Base-by-base conservation (phyloP, 2,888 invertebrate genomes). In the Ennomos fuscantarius region DNA sequence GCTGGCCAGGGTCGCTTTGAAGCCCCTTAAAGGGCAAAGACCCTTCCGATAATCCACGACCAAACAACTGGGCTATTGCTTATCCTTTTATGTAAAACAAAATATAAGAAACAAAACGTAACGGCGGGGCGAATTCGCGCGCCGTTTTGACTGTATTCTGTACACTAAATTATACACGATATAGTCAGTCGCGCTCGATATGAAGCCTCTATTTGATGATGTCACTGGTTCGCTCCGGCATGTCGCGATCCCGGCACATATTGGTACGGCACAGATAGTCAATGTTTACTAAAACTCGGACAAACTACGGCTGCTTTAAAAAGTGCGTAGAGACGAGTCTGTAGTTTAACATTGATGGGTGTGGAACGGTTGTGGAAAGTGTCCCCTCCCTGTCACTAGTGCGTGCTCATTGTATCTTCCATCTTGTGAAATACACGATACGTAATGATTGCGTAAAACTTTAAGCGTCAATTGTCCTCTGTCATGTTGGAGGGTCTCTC, bases 251-350 rank as follows among this genome's bases (percentile, higher is more conserved):
- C 74, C 95, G 95, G 93, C 95, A 96, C 96, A 95, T 94, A 84
- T 79, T 90, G 84, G 76, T 82, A 77, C 78, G 82, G 78, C 91
- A 82, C 86, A 78, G 79, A 82, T 76, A 79, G 84, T 85, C 82
- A 76, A 70, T 70, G 57, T 48, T 54, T 65, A 50, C 57, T 60
- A 36, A 46, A 47, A 49, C 47, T 65, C 55, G 39, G 63, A 64
- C 60, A 86, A 94, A 94, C 95, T 97, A 97, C 95, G 97, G 97
- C 92, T 97, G 97, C 93, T 97, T 97, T 90, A 97, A 93, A 90
- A 97, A 97, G 92, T 97, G 97, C 86, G 97, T 97, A 87, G 97
- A 97, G 72, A 97, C 97, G 83, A 97, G 94, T 93, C 97, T 96
- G 95, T 97, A 95, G 93, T 96, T 97, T 94, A 97, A 96, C 97